Conservation (phyloP, 2,888 invertebrate genomes). For the Parelbella ahira region DNA sequence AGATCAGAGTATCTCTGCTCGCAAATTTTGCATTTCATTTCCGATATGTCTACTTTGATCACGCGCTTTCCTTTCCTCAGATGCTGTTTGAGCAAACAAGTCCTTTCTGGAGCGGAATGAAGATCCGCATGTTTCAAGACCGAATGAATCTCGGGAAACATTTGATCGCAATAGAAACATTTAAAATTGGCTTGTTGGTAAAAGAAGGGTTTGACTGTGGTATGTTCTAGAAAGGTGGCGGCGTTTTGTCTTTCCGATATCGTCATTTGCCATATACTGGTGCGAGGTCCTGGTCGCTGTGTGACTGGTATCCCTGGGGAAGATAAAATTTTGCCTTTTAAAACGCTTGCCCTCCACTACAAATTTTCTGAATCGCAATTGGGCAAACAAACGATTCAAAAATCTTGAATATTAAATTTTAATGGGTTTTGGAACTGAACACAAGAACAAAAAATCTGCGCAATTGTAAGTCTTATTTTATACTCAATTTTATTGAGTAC, state of each 20-base stretch:
- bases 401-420: too few species aligned
- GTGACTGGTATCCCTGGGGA: constrained; percentile 43
- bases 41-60: constrained; percentile 70
- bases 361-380: too few species aligned
- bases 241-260: constrained; percentile 68
- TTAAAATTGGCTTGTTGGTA: constrained; percentile 72
- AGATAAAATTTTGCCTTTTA: constrained; percentile 39
- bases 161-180: constrained; percentile 68
- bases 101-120: constrained; percentile 53
- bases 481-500: too few species aligned
- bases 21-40: constrained; percentile 60
- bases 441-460: too few species aligned
- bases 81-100: constrained; percentile 54
- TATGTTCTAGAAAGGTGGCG: constrained; percentile 62
- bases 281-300: constrained; percentile 49
- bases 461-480: too few species aligned
- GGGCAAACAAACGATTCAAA: too few species aligned
- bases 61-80: constrained; percentile 66
- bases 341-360: constrained; percentile 21
- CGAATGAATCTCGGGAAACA: constrained; percentile 62
- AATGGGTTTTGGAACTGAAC: too few species aligned
- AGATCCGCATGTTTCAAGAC: constrained; percentile 53
- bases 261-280: constrained; percentile 74
- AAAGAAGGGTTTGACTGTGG: constrained; percentile 65
- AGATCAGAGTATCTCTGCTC: constrained; percentile 60